phyloP scores from a whole-genome alignment of 2,888 invertebrate species.

The Xylophagus ater region DNA sequence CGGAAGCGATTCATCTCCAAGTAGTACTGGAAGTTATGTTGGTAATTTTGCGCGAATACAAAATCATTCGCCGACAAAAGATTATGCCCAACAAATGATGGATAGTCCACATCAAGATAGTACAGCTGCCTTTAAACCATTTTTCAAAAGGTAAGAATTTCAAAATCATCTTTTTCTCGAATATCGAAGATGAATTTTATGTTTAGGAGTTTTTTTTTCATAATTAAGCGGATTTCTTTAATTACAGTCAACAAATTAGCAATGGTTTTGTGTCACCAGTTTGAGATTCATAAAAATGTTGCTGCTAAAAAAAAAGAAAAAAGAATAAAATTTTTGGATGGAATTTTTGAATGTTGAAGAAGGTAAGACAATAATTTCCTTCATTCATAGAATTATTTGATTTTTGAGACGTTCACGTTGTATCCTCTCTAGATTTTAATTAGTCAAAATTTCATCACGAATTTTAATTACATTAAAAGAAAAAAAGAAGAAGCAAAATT shows the following conservation, averaged over 20 bases:
- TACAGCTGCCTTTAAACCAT: slow-evolving; percentile 70
- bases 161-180: background rate
- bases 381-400: too few relatives aligned
- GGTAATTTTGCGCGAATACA: slow-evolving; percentile 25
- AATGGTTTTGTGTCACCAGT: slow-evolving; percentile 68
- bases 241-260: slow-evolving; percentile 58
- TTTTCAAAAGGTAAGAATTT: slow-evolving; percentile 71
- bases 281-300: too few relatives aligned
- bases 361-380: too few relatives aligned
- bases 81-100: slow-evolving; percentile 27
- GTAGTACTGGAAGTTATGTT: slow-evolving; percentile 20
- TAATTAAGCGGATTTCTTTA: background rate
- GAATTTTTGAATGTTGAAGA: too few relatives aligned
- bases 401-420: too few relatives aligned
- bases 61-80: slow-evolving; percentile 30
- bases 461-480: too few relatives aligned
- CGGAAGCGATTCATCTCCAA: slow-evolving; percentile 20
- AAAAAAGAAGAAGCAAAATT: too few relatives aligned
- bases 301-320: too few relatives aligned
- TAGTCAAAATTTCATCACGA: too few relatives aligned
- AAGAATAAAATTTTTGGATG: too few relatives aligned
- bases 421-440: too few relatives aligned
- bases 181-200: background rate
- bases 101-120: slow-evolving; percentile 32
- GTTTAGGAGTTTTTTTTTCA: background rate